Evolutionary conservation across 2,113 vertebrate species (phyloP).

Genomic region (Andinoacara biseriatus): DNA sequence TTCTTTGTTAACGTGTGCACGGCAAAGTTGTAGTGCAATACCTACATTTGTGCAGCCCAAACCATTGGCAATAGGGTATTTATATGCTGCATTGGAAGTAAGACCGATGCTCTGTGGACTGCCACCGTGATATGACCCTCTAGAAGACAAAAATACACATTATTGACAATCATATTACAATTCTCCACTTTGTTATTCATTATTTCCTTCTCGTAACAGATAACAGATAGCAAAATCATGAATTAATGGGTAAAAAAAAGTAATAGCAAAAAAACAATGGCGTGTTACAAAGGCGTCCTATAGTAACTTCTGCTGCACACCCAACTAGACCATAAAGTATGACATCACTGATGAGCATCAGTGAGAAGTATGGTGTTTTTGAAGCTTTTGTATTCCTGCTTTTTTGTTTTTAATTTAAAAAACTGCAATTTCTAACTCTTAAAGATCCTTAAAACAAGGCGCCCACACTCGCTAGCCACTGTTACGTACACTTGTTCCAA

Average conservation of each 20-base stretch:
- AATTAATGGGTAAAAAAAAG: neutral
- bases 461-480: neutral
- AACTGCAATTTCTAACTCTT: neutral
- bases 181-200: neutral
- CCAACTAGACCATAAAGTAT: neutral
- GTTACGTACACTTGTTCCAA: neutral
- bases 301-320: neutral
- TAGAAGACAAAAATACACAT: constrained; percentile 64
- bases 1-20: neutral
- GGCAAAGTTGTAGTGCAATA: neutral
- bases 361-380: neutral
- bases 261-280: neutral
- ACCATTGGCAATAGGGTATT: constrained; percentile 80
- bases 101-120: constrained; percentile 84
- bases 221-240: neutral
- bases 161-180: neutral
- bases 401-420: neutral
- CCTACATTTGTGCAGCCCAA: constrained; percentile 84
- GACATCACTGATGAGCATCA: neutral
- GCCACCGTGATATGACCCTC: constrained; percentile 91
- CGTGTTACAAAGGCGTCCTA: neutral
- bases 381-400: neutral
- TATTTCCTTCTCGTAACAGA: neutral
- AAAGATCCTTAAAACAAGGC: neutral
- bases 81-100: constrained; percentile 84